A percentile compares a stretch with the other conserved stretches of the same genome.
Evolutionary conservation across 2,888 invertebrate species (phyloP).

Genomic region (Halictus ligatus): DNA sequence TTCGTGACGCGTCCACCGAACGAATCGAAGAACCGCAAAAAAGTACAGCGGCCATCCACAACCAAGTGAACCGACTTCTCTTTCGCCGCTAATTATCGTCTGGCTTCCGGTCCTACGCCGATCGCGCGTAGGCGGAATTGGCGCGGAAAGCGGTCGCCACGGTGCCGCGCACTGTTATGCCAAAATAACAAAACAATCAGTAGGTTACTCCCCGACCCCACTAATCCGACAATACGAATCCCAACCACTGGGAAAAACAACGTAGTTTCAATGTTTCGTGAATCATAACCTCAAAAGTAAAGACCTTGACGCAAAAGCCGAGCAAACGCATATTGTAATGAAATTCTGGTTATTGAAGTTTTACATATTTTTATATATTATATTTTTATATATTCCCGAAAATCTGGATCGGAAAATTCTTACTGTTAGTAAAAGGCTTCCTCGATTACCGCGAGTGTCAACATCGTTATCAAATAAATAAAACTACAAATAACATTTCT

Average conservation of each 20-base stretch:
- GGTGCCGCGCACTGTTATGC: neutral
- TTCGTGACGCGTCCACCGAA: constrained; percentile 1
- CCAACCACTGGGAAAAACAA: neutral
- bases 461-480: no score
- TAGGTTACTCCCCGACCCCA: neutral
- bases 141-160: neutral
- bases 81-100: neutral
- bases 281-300: neutral
- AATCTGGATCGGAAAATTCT: no score
- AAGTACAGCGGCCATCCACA: neutral
- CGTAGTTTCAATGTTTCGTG: neutral
- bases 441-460: no score
- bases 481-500: no score
- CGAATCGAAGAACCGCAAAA: constrained; percentile 19
- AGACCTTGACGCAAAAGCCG: no score
- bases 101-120: neutral
- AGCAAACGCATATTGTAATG: neutral
- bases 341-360: no score
- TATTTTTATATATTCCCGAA: no score
- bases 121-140: neutral
- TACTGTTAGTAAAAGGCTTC: no score
- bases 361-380: no score
- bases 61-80: neutral
- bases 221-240: neutral
- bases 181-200: neutral